These are phyloP conservation scores for Masnerella sp. DNA, from an alignment of 2,888 invertebrate species.

Conservation along the genomic window DNA sequence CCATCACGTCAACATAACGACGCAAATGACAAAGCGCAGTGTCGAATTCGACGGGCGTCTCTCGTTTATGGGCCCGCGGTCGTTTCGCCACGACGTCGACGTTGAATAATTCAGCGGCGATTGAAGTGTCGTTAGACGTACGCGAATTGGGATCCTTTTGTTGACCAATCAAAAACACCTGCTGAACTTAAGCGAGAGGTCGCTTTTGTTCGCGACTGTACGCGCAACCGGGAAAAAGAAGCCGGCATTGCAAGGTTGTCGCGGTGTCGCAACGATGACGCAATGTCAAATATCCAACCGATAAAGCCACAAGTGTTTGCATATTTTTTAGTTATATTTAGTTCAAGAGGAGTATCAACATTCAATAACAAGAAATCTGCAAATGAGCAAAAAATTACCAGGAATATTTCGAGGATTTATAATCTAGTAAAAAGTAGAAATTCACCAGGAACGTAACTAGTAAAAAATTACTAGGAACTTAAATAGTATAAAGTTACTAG, in stretches of 20 bases:
- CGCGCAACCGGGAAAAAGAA: slow-evolving; percentile 22
- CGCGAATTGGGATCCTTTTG: slow-evolving; percentile 9
- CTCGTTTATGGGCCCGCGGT: slow-evolving; percentile 1
- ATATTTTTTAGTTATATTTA: background rate
- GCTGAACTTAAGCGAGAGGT: slow-evolving; percentile 6
- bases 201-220: slow-evolving; percentile 38
- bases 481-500: no score
- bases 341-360: no score
- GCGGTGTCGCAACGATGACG: slow-evolving; percentile 63
- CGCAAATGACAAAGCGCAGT: slow-evolving; percentile 1
- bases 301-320: slow-evolving; percentile 18
- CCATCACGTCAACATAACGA: slow-evolving; percentile 9
- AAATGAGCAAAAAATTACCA: no score
- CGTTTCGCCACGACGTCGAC: background rate
- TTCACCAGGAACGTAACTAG: no score
- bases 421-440: no score
- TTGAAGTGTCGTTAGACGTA: slow-evolving; percentile 14
- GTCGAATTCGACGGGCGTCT: slow-evolving; percentile 8
- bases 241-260: slow-evolving; percentile 67
- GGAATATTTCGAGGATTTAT: no score
- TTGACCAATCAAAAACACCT: slow-evolving; percentile 17
- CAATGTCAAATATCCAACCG: slow-evolving; percentile 48
- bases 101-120: slow-evolving; percentile 33
- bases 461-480: no score
- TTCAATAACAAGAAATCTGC: no score